Evolutionary conservation across 92 coral and sea anemone species (phyloP), one percentile per base, ranked within the genome.

Genomic region (Porites cylindrica): DNA sequence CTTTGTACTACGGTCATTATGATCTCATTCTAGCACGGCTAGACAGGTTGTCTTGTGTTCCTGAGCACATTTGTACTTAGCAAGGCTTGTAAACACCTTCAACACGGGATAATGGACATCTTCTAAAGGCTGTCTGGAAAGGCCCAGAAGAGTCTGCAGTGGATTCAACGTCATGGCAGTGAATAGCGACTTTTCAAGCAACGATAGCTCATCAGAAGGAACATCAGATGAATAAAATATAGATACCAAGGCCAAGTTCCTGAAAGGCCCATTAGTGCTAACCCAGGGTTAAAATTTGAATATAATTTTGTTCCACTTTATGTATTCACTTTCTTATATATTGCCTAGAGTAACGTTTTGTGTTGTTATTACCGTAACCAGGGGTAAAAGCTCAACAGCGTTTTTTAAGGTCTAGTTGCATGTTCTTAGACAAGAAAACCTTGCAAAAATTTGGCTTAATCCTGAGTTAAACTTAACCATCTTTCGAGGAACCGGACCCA

Each of bases 51-150:
- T 84, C 94, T 95, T 97, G 11, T 92, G 95, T 21, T 92, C 89
- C 75, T 93, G 95, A 24, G 95, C 98, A 98, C 99, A 97, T 87
- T 89, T 81, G 86, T 95, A 95, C 85, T 91, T 92, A 3, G 96
- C 97, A 71, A 97, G 88, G 75, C 94, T 90, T 75, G 81, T 89
- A 78, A 97, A 78, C 65, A 91, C 83, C 60, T 85, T 90, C 85
- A 95, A 80, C 32, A 91, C 93, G 54, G 94, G 81, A 85, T 86
- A 90, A 51, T 98, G 95, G 16, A 97, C 80, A 61, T 91, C 91
- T 75, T 95, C 91, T 92, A 97, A 97, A 88, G 99, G 98, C 75
- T 95, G 98, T 90, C 91, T 97, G 8, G 95, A 91, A 81, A 92
- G 78, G 11, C 85, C 59, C 66, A 92, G n/a, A 38, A 97, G 78